phyloP scores from a whole-genome alignment of 2,888 invertebrate species.

The Tetragonula carbonaria region DNA sequence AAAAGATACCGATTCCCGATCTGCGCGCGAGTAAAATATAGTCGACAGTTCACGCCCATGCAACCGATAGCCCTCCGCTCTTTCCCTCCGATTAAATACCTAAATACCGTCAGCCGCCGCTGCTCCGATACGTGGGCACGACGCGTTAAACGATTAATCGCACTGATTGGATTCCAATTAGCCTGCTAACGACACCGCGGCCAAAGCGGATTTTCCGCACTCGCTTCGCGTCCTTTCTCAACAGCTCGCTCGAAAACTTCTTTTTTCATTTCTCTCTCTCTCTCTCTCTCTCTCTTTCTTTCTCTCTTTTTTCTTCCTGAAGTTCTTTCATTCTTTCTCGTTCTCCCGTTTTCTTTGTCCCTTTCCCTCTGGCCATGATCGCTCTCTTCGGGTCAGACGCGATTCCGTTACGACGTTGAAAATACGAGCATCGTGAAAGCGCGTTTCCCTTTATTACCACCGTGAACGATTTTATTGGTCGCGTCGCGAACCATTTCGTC shows the following conservation, averaged over 20 bases:
- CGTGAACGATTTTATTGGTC: slow-evolving; percentile 30
- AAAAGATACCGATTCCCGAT: slow-evolving; percentile 57
- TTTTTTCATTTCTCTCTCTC: not conserved
- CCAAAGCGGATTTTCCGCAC: slow-evolving; percentile 42
- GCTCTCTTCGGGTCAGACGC: not conserved
- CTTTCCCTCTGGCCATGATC: not conserved
- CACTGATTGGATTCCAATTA: slow-evolving; percentile 82
- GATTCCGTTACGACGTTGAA: slow-evolving; percentile 26
- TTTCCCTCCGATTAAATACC: slow-evolving; percentile 51
- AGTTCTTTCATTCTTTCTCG: too few species aligned
- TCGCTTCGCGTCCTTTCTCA: not conserved
- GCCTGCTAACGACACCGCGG: slow-evolving; percentile 73
- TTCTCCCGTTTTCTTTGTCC: not conserved
- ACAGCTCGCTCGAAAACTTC: not conserved
- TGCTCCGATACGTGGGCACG: slow-evolving; percentile 64
- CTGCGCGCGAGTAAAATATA: slow-evolving; percentile 76
- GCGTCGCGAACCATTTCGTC: not conserved
- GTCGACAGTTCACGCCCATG: slow-evolving; percentile 78
- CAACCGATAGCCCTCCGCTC: slow-evolving; percentile 54
- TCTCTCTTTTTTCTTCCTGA: not conserved
- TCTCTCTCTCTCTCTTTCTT: not conserved
- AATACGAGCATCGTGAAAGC: slow-evolving; percentile 35
- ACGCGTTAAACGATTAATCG: slow-evolving; percentile 81
- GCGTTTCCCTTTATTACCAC: slow-evolving; percentile 41
- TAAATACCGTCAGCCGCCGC: slow-evolving; percentile 54